A percentile compares a stretch with the other conserved stretches of the same genome.
phyloP scores from a whole-genome alignment of 2,888 invertebrate species.

The Ormyrus nitidulus region DNA sequence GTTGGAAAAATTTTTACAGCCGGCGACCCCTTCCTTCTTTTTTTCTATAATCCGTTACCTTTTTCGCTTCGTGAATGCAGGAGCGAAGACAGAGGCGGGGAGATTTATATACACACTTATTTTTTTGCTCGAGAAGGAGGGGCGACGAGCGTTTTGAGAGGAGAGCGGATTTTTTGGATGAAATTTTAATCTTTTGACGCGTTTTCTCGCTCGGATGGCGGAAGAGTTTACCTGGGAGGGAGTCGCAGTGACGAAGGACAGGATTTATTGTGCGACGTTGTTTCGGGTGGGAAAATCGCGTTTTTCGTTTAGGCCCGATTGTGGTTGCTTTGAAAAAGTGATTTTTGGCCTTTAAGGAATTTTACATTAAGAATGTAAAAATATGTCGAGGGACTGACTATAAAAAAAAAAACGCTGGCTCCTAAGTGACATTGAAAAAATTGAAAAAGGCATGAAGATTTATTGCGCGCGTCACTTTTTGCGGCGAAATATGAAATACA shows the following conservation, averaged over 20 bases:
- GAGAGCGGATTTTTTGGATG: too few species aligned
- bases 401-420: too few species aligned
- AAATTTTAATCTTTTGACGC: neutral
- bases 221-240: too few species aligned
- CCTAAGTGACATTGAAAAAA: neutral
- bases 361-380: neutral
- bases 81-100: neutral
- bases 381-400: neutral
- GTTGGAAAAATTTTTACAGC: too few species aligned
- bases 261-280: neutral
- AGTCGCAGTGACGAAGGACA: neutral
- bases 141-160: too few species aligned
- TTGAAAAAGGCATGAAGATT: slow-evolving; percentile 6
- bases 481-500: too few species aligned
- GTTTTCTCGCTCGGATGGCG: neutral
- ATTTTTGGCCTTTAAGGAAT: neutral
- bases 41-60: neutral
- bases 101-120: slow-evolving; percentile 30
- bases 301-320: neutral
- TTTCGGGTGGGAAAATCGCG: neutral
- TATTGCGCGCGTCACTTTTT: neutral
- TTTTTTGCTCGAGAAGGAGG: neutral
- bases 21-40: neutral
- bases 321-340: neutral
- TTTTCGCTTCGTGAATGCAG: too few species aligned